These are phyloP conservation scores for Myopa tessellatipennis DNA, from an alignment of 2,888 invertebrate species.

Conservation along the genomic window DNA sequence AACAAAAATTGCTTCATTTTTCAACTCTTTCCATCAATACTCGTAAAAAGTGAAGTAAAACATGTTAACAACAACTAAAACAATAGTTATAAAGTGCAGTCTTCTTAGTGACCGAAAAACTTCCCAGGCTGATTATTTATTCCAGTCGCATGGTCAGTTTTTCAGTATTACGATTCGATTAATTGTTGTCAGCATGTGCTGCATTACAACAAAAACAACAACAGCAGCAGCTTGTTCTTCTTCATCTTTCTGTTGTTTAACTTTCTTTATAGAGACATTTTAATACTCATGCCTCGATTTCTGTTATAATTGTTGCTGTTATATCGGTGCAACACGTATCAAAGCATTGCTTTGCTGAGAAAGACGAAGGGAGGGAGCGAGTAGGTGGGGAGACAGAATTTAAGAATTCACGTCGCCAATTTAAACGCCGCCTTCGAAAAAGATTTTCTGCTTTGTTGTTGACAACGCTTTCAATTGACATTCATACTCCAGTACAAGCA, in stretches of 20 bases:
- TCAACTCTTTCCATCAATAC: too few species aligned
- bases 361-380: not conserved
- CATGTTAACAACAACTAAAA: too few species aligned
- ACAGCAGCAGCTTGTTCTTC: not conserved
- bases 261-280: not conserved
- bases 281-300: not conserved
- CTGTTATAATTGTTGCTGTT: constrained; percentile 9
- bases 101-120: not conserved
- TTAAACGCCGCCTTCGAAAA: not conserved
- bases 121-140: constrained; percentile 19
- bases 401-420: constrained; percentile 17
- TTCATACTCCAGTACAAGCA: not conserved
- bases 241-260: not conserved
- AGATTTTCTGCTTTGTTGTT: not conserved
- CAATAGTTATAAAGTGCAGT: too few species aligned
- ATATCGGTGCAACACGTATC: not conserved
- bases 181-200: constrained; percentile 12
- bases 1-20: too few species aligned
- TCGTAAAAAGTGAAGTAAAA: too few species aligned
- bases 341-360: not conserved
- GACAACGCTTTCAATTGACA: constrained; percentile 16
- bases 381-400: not conserved
- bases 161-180: constrained; percentile 20
- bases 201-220: constrained; percentile 21
- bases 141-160: constrained; percentile 13